Conservation (phyloP, 1,140 invertebrate genomes). For the Zaprionus lachaisei region DNA sequence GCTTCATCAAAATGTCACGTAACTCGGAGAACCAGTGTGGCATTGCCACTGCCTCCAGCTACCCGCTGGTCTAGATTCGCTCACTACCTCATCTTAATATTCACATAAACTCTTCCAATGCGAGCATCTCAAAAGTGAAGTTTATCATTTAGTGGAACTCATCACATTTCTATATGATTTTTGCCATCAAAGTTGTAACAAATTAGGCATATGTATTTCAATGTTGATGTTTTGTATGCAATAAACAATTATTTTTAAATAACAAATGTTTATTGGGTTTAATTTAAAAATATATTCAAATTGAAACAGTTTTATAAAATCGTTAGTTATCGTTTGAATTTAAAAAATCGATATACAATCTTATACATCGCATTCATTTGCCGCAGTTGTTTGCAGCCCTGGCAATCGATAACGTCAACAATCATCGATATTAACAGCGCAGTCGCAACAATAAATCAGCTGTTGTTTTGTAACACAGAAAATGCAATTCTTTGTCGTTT, state of each 20-base stretch:
- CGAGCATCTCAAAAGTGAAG: conserved; percentile 67
- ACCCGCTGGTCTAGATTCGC: conserved; percentile 90
- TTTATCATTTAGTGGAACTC: conserved; percentile 50
- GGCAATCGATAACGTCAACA: neutral
- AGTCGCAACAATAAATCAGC: conserved; percentile 39
- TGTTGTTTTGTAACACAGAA: conserved; percentile 60
- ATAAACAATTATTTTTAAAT: conserved; percentile 40
- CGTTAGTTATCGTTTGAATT: neutral
- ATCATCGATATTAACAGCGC: conserved; percentile 23
- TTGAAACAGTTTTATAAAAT: neutral
- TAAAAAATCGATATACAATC: neutral
- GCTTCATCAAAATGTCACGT: conserved; percentile 95
- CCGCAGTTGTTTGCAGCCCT: neutral
- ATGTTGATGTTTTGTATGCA: conserved; percentile 51
- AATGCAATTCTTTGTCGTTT: conserved; percentile 44
- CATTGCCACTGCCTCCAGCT: conserved; percentile 92
- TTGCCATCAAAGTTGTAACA: conserved; percentile 37
- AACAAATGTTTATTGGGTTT: neutral
- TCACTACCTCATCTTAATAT: conserved; percentile 41
- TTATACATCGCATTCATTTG: neutral
- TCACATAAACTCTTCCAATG: conserved; percentile 44
- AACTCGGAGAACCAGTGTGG: conserved; percentile 96
- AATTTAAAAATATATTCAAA: conserved; percentile 11
- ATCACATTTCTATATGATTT: conserved; percentile 37
- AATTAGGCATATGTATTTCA: conserved; percentile 44